Base-by-base conservation (phyloP, 53 echinoderm and acorn worm genomes). In the Zoroaster sp. region DNA sequence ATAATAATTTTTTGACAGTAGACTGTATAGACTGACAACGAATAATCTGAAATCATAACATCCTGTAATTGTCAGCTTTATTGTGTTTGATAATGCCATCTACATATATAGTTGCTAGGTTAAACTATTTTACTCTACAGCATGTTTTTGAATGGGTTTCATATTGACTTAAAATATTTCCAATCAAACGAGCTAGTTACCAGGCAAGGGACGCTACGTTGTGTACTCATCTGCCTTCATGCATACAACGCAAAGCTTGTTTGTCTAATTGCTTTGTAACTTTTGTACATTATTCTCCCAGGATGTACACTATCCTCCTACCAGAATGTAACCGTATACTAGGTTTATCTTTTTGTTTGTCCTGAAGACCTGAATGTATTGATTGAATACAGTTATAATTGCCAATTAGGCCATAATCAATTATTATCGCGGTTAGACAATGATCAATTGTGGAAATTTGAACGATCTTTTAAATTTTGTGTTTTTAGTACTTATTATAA, bases 81-180 rank as follows among this genome's bases (percentile, higher is more conserved):
- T 51, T 15, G 14, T 25, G 43, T 74, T 31, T 74, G 40, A 5
- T 12, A 41, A 17, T 47, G 31, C 33, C 76, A 32, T 14, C 28
- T 49, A 4, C 46, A 45, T 76, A 32, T 33, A 47, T 34, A 35
- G 76, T 47, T 76, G 74, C 74, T 74, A 74, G 45, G 40, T 25
- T 42, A n/a, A 21, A 1, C 13, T 20, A 41, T 2, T 11, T 38
- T 40, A 41, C 28, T 74, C 43, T 21, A 28, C 43, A 74, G 74
- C n/a, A 52, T 52, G 77, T 18, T 37, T 71, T 71, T 17, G 71
- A 33, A 7, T 7, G 5, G 35, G 4, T 47, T 39, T 21, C 0
- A 25, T 66, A 17, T 81, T 81, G 81, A 81, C 81, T 66, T 66
- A 43, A 67, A 66, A 31, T 67, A 41, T 67, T 81, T 67, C n/a